A percentile compares a stretch with the other conserved stretches of the same genome.
phyloP scores from a whole-genome alignment of 1,140 invertebrate species.

The Orussus abietinus region DNA sequence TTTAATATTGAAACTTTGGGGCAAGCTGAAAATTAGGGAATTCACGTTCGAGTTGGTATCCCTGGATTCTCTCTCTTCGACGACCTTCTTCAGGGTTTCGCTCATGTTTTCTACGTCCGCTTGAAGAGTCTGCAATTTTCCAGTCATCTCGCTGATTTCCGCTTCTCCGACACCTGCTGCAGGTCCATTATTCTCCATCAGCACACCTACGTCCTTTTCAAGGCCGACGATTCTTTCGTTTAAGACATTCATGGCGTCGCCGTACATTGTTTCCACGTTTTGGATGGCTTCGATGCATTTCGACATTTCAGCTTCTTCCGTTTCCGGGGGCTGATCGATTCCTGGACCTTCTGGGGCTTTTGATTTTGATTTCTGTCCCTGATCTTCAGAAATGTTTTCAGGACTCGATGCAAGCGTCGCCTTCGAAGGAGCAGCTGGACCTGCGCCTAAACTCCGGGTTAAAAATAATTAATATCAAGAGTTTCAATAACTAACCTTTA shows the following conservation, averaged over 20 bases:
- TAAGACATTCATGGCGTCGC: slow-evolving; percentile 25
- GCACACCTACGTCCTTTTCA: slow-evolving; percentile 24
- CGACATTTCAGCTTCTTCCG: not conserved
- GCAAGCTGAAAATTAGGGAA: too few species aligned
- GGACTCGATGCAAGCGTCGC: too few species aligned
- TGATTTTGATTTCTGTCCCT: too few species aligned
- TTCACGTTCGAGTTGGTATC: slow-evolving; percentile 23
- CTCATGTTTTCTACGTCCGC: slow-evolving; percentile 40
- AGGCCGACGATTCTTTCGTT: slow-evolving; percentile 28
- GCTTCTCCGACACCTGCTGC: not conserved
- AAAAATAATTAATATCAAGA: too few species aligned
- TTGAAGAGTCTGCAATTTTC: slow-evolving; percentile 39
- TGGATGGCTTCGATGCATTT: slow-evolving; percentile 16
- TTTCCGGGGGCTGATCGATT: not conserved
- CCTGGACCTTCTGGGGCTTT: too few species aligned
- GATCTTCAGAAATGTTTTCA: too few species aligned
- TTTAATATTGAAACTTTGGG: too few species aligned
- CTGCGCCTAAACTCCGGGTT: too few species aligned
- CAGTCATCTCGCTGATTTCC: slow-evolving; percentile 29
- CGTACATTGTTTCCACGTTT: slow-evolving; percentile 28
- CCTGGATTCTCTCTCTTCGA: slow-evolving; percentile 37
- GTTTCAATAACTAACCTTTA: too few species aligned
- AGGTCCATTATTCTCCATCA: slow-evolving; percentile 26
- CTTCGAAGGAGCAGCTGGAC: too few species aligned
- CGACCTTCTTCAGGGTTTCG: slow-evolving; percentile 31